phyloP scores from a whole-genome alignment of 2,113 vertebrate species.

The Macaca fascicularis region DNA sequence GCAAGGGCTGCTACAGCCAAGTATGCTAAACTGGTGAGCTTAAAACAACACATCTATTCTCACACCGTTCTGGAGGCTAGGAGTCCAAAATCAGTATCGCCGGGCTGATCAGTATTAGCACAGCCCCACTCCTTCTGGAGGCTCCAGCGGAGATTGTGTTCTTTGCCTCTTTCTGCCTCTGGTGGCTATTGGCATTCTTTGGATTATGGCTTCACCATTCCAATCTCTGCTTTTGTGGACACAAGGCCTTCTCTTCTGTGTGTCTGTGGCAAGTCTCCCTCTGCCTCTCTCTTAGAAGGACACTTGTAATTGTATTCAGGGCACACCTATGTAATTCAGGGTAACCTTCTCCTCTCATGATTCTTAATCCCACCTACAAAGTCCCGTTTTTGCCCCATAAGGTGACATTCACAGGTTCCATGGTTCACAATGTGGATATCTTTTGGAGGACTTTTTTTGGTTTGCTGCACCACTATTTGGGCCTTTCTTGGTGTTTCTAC shows the following conservation, averaged over 20 bases:
- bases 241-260: neutral
- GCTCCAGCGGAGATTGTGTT: neutral
- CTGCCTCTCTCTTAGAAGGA: neutral
- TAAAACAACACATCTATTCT: neutral
- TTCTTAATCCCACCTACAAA: neutral
- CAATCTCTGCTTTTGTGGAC: neutral
- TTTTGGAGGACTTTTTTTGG: neutral
- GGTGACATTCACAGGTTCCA: neutral
- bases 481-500: slow-evolving; percentile 20
- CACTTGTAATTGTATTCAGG: neutral
- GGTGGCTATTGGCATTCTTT: neutral
- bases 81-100: neutral
- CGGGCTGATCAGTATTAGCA: neutral
- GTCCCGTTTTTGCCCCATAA: neutral
- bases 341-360: neutral
- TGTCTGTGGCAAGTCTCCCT: neutral
- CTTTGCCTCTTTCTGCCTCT: neutral
- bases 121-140: neutral
- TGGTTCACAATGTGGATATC: neutral
- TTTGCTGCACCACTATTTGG: neutral
- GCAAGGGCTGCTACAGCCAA: neutral
- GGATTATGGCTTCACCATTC: neutral
- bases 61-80: neutral
- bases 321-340: neutral
- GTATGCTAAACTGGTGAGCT: neutral